Evolutionary conservation across 2,888 invertebrate genomes (phyloP), one percentile per base, ranked within the genome.

Genomic region (Calameuta filiformis): DNA sequence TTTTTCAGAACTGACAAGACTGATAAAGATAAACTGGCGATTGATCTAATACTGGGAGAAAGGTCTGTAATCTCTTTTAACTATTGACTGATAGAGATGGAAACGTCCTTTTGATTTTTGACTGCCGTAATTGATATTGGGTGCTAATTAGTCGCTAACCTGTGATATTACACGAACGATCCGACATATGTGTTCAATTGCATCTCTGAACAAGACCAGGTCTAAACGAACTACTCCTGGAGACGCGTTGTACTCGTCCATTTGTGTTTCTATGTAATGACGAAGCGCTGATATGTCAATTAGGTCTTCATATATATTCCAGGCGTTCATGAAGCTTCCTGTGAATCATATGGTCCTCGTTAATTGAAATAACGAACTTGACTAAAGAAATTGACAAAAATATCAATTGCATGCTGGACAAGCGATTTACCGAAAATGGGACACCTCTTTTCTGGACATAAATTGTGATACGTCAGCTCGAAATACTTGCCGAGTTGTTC

Each of bases 181-280:
- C 82, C 96, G 94, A 80, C 96, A 95, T 77, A 98, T 94, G 91
- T 98, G 97, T 86, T 97, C 96, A 73, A 98, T 95, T 12, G 97
- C 97, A 88, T 98, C 97, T 85, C 94, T 95, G 91, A 97, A 98
- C 79, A 98, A 93, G 11, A 98, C 97, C 80, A 98, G 92, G 90
- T 97, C 95, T 94, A 97, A 95, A 85, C 94, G 94, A 4, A 96
- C 94, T 35, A 95, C 95, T 1, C 97, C 97, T 0, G 96, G 96
- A 12, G 94, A 94, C 75, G 94, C 94, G 92, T 98, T 98, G 92
- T 97, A 96, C 86, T 96, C 96, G 74, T 95, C 95, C 92, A 97
- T 92, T 85, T 94, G 94, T 75, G 92, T 92, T 68, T 92, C 83
- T 86, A 95, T 93, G 86, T 93, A 92, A 73, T 78, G 83, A 68